Evolutionary conservation across 2,888 invertebrate species (phyloP).

Genomic region (Fragum sueziense): DNA sequence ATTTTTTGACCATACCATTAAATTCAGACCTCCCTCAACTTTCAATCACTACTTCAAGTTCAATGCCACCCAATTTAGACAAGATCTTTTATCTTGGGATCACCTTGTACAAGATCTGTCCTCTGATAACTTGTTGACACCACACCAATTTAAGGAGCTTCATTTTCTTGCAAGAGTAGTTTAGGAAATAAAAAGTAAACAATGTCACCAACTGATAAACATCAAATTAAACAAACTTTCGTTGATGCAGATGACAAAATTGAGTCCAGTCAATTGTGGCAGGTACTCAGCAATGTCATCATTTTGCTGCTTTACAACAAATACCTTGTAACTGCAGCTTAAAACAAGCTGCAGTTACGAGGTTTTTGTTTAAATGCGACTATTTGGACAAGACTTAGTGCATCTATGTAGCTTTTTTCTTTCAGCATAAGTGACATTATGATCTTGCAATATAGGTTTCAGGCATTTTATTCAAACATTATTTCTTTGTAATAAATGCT

Average conservation of each 20-base stretch:
- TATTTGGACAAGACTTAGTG: too few species aligned
- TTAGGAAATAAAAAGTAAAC: slow-evolving; percentile 11
- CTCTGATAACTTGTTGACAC: slow-evolving; percentile 12
- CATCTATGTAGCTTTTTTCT: too few species aligned
- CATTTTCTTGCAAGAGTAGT: not conserved
- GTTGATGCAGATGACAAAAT: not conserved
- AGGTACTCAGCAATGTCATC: not conserved
- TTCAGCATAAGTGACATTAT: too few species aligned
- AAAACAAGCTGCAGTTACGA: too few species aligned
- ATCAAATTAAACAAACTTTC: not conserved
- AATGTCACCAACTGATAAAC: not conserved
- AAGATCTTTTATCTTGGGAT: not conserved
- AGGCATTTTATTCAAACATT: too few species aligned
- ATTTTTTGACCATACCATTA: too few species aligned
- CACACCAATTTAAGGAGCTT: not conserved
- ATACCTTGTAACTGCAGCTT: too few species aligned
- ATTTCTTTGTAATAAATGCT: too few species aligned
- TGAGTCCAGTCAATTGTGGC: not conserved
- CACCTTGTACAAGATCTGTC: not conserved
- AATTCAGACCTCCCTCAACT: not conserved
- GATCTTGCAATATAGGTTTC: too few species aligned
- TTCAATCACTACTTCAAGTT: not conserved
- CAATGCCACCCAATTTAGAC: not conserved
- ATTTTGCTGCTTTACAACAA: too few species aligned
- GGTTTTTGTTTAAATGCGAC: too few species aligned